Evolutionary conservation across 92 coral and sea anemone genomes (phyloP), one percentile per base, ranked within the genome.

Genomic region (Epizoanthus fatuus): DNA sequence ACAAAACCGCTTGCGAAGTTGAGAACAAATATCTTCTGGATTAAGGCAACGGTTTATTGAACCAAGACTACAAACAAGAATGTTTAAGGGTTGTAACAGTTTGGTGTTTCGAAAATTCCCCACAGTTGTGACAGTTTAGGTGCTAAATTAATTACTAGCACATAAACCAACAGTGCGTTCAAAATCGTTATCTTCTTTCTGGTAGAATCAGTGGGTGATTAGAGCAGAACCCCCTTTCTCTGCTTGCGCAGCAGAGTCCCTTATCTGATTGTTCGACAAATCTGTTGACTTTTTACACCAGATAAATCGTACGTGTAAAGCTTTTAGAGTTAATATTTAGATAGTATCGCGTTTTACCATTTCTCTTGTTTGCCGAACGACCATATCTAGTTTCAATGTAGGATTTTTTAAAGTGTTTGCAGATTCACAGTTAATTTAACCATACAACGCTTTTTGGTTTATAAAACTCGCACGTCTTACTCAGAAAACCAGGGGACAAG

Each of bases 201-300:
- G 12, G 22, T 25, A 32, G 1, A 66, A 66, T 17, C 47, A 66
- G 45, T 4, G 45, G 72, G 71, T 13, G 22, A 11, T 66, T 12
- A 14, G 16, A 66, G 63, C 63, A 16, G 25, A 58, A 58, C 20
- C 10, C 63, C 25, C 63, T 16, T 58, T 25, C 12, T 66, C 72
- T 66, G 72, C 42, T 65, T 12, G 72, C 72, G 40, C 72, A 66
- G 72, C 13, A n/a, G 70, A 64, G 72, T 37, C 8, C 49, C 38
- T 66, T 66, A 37, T 66, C 40, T 35, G 72, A 66, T 66, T 3
- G 16, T 1, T 16, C n/a, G 15, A 37, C 42, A 37, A 63, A 29
- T 63, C 16, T 37, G 29, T 66, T 35, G 15, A 14, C 49, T 37
- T 66, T 66, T 64, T 56, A 62, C 4, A 17, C 67, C 15, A 66